Base-by-base conservation (phyloP, 2,888 invertebrate species). In the Philaethria dido region DNA sequence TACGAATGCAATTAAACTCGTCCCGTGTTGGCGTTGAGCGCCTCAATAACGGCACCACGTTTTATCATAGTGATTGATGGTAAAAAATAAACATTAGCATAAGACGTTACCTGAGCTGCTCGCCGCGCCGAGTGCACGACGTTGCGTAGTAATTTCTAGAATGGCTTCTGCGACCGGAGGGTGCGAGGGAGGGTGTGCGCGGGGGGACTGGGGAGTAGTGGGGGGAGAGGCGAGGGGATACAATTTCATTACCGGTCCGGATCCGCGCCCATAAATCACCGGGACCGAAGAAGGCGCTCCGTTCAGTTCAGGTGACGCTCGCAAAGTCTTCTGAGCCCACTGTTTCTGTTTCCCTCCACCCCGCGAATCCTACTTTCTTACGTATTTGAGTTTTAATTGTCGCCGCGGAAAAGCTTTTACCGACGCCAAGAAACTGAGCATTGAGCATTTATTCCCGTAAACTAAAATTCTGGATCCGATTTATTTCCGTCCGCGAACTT, bases 241-340 rank as follows among this genome's bases (percentile, higher is more conserved):
- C 93, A 91, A 92, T 91, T 89, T 93, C 91, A 89, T 90, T 92
- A 91, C 92, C 92, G 88, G 92, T 88, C 91, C 93, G 93, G 92
- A 93, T 93, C 89, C 89, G 85, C 83, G 88, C 80, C 85, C 89
- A 91, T 93, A 93, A 93, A 93, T 93, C 93, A 93, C 92, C 89
- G 87, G 85, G 87, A 84, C 93, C 93, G 93, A 93, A 92, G 93
- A 93, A 92, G 91, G 88, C 86, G 84, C 86, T 81, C 79, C 84
- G 85, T 84, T 81, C 80, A 47, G 93, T 93, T 94, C 91, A 89
- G 93, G 93, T 92, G 92, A 89, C 90, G 93, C 91, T 92, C 88
- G 76, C 83, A 80, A 83, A 87, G 85, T 85, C 88, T 82, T 81
- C 86, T 85, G 87, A 88, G 85, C 88, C 86, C 80, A 84, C 87